Percentiles rank a stretch among this genome's conserved stretches.
phyloP scores from a whole-genome alignment of 2,888 invertebrate species.

The Eupithecia subfuscata region DNA sequence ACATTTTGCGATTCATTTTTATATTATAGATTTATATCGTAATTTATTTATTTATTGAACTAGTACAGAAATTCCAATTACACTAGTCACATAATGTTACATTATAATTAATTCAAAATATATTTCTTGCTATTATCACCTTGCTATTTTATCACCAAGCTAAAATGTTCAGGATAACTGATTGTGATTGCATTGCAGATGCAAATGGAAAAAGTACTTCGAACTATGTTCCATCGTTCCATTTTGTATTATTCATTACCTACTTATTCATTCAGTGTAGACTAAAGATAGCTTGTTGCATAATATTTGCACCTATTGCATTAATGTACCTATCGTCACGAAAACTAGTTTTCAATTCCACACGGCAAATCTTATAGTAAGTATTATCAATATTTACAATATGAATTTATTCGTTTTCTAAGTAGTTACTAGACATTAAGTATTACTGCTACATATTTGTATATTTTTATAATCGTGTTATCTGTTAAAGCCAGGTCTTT shows the following conservation, averaged over 20 bases:
- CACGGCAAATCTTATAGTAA: slow-evolving; percentile 7
- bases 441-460: not conserved
- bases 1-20: too few relatives aligned
- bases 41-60: too few relatives aligned
- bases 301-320: slow-evolving; percentile 6
- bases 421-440: not conserved
- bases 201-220: not conserved
- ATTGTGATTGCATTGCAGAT: too few relatives aligned
- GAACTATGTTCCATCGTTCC: not conserved
- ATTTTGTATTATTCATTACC: not conserved
- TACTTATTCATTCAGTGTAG: not conserved
- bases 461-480: not conserved
- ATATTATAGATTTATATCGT: too few relatives aligned
- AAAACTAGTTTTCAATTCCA: slow-evolving; percentile 22
- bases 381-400: slow-evolving; percentile 20
- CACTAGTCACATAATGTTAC: too few relatives aligned
- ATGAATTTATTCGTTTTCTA: not conserved
- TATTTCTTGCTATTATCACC: too few relatives aligned
- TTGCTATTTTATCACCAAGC: too few relatives aligned
- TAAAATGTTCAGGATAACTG: too few relatives aligned
- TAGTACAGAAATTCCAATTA: too few relatives aligned
- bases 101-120: too few relatives aligned
- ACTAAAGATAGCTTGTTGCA: slow-evolving; percentile 2
- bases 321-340: slow-evolving; percentile 19
- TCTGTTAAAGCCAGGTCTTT: not conserved